Base-by-base conservation (phyloP, 2,888 invertebrate species). In the Limenitis arthemis region DNA sequence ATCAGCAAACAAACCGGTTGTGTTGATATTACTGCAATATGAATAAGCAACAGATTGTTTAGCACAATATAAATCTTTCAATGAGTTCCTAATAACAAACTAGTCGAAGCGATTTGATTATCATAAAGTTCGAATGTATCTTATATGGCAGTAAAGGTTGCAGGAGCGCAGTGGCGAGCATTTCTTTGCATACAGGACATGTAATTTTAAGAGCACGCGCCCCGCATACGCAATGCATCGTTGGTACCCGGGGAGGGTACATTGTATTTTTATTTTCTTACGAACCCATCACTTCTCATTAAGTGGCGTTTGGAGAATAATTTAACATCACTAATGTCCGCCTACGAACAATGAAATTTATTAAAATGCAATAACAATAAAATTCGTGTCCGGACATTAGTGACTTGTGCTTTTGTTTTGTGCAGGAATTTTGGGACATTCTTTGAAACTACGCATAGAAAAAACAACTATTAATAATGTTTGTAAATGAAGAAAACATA, bases 311-410 rank as follows among this genome's bases (percentile, higher is more conserved):
- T 79, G 76, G 72, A 84, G 86, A 86, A 86, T 86, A 86, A 82
- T 69, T 86, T 86, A 79, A 73, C 84, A 84, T 86, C 70, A 59
- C 71, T 83, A 85, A 85, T 84, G 84, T 84, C 81, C 82, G 84
- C 59, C 59, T 63, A 65, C 60, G 61, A 79, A 83, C 84, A 85
- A 83, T 82, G 82, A 82, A 73, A 61, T 80, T 78, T 79, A 84
- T 86, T 86, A 84, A 83, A 85, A 86, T 81, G 85, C 82, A 79
- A 84, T 86, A 86, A 84, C 83, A 84, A 86, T 85, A 85, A 84
- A 85, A 84, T 79, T 81, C 78, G 75, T 85, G 84, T 81, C 83
- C n/a, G n/a, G n/a, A n/a, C n/a, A n/a, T n/a, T n/a, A n/a, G n/a
- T n/a, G n/a, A n/a, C 66, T 66, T 67, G 68, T 69, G 69, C 69